phyloP scores from a whole-genome alignment of 2,113 vertebrate genomes.

The Oceanodroma tethys region DNA sequence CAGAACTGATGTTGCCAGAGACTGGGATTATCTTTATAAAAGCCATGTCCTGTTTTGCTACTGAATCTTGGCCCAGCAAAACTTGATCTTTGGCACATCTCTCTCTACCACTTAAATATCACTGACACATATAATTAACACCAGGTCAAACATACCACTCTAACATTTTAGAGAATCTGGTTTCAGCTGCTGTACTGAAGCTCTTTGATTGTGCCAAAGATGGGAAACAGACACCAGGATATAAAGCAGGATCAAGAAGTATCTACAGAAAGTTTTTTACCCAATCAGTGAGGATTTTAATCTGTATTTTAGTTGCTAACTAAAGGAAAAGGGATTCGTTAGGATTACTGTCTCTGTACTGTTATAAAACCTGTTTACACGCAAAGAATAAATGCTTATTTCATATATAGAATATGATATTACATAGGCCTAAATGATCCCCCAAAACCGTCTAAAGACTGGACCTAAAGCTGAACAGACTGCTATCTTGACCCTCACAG shows the following conservation, averaged over 20 bases:
- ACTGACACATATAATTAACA: conserved; percentile 46
- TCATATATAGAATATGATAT: not conserved
- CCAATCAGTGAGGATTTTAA: not conserved
- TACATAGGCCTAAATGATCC: not conserved
- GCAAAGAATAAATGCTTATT: not conserved
- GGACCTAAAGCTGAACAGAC: not conserved
- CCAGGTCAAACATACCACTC: conserved; percentile 29
- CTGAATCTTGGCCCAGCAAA: conserved; percentile 4
- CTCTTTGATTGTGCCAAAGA: not conserved
- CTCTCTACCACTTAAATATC: conserved; percentile 14
- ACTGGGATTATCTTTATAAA: not conserved
- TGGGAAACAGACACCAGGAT: not conserved
- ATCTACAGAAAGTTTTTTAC: not conserved
- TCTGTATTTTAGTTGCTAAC: not conserved
- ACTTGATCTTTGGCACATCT: not conserved
- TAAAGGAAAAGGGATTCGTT: not conserved
- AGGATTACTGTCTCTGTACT: not conserved
- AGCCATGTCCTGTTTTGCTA: not conserved
- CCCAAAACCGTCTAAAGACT: not conserved
- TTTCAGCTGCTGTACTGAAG: conserved; percentile 32
- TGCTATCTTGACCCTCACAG: not conserved
- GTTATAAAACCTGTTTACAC: not conserved
- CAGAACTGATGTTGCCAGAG: not conserved
- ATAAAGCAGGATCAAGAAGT: not conserved
- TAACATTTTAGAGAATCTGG: conserved; percentile 10